phyloP scores from a whole-genome alignment of 2,888 invertebrate genomes.

The Trissolcus brochymenae region DNA sequence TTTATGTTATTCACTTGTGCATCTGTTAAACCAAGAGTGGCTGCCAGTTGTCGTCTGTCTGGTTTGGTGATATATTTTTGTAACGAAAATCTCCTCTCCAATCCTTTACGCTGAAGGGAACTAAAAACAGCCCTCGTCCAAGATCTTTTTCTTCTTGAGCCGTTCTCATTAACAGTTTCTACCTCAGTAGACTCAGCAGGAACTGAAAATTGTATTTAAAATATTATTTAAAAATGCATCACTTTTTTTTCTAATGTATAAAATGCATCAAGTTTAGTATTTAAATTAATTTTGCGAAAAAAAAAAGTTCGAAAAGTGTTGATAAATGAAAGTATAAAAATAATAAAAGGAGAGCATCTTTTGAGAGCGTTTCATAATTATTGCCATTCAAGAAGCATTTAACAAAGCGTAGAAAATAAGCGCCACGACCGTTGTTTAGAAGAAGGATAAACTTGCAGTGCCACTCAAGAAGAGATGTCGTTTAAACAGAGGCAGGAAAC shows the following conservation, averaged over 20 bases:
- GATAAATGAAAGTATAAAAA: too few relatives aligned
- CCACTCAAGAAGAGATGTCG: conserved; percentile 73
- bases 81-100: conserved; percentile 93
- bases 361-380: too few relatives aligned
- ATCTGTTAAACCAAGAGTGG: conserved; percentile 93
- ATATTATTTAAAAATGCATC: neutral
- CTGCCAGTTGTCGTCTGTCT: conserved; percentile 92
- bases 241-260: neutral
- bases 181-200: conserved; percentile 67
- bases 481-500: conserved; percentile 75
- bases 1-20: conserved; percentile 83
- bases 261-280: neutral
- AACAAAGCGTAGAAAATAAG: conserved; percentile 61
- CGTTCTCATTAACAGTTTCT: conserved; percentile 78
- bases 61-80: conserved; percentile 98
- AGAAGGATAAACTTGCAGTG: conserved; percentile 68
- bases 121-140: conserved; percentile 98
- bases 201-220: conserved; percentile 7
- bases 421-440: conserved; percentile 68
- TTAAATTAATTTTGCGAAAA: neutral
- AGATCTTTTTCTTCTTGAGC: conserved; percentile 88
- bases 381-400: conserved; percentile 29
- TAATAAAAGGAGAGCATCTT: too few relatives aligned
- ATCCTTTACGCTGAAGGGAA: conserved; percentile 93
- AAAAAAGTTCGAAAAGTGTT: neutral